Conservation (phyloP, 2,888 invertebrate genomes). For the Eumerus sabulonum region DNA sequence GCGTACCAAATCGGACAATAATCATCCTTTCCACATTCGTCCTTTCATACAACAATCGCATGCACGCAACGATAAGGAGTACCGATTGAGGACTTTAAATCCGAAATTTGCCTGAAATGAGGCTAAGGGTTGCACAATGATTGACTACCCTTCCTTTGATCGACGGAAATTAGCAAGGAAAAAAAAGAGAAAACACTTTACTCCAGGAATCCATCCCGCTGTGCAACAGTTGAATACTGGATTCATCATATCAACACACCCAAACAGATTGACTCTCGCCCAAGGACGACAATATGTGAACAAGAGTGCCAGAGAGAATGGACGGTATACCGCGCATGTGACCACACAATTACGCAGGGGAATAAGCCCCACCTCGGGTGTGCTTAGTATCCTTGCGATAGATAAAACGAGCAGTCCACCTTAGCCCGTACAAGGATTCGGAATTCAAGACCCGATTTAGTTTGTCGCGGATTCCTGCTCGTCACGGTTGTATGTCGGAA, state of each 20-base stretch:
- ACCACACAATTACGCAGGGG: slow-evolving; percentile 56
- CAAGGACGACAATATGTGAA: slow-evolving; percentile 39
- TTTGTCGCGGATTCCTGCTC: slow-evolving; percentile 66
- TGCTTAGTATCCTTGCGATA: background rate
- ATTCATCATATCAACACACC: slow-evolving; percentile 8
- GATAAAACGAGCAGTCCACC: slow-evolving; percentile 7
- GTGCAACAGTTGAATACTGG: slow-evolving; percentile 65
- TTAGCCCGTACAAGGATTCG: slow-evolving; percentile 45
- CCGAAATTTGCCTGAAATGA: slow-evolving; percentile 32
- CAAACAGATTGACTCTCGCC: background rate
- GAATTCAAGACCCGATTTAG: slow-evolving; percentile 10
- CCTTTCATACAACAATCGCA: slow-evolving; percentile 30
- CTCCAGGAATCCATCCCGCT: slow-evolving; percentile 59
- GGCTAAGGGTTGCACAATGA: slow-evolving; percentile 58
- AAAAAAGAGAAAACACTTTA: too few species aligned
- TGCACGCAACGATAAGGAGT: slow-evolving; percentile 59
- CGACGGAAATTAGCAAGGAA: slow-evolving; percentile 64
- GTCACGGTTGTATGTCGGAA: slow-evolving; percentile 57
- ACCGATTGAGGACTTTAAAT: too few species aligned
- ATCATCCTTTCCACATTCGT: slow-evolving; percentile 49
- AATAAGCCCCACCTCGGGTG: slow-evolving; percentile 17
- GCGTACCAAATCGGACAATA: slow-evolving; percentile 69
- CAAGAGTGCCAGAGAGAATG: slow-evolving; percentile 25
- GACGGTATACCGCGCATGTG: slow-evolving; percentile 57
- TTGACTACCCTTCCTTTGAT: slow-evolving; percentile 57